A percentile compares a stretch with the other conserved stretches of the same genome.
Conservation (phyloP, 2,888 invertebrate genomes). For the Campoletis raptor region DNA sequence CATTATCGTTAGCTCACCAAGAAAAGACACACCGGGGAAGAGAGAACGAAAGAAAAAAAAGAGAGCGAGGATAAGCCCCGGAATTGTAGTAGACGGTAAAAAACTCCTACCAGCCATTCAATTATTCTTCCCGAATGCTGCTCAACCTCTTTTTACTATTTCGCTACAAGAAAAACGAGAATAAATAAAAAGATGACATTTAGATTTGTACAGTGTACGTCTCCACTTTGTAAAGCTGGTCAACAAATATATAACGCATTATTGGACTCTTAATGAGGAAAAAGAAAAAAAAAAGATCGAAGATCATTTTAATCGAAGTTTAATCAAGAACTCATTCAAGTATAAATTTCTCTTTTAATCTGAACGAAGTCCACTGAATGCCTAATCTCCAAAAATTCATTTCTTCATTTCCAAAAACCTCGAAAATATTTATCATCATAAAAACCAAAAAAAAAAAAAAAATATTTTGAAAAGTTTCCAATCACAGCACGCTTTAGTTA, state of each 20-base stretch:
- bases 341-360: neutral
- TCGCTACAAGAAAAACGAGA: constrained; percentile 10
- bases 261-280: neutral
- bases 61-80: constrained; percentile 44
- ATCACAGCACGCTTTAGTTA: neutral
- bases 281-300: neutral
- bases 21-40: constrained; percentile 11
- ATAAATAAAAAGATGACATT: constrained; percentile 27
- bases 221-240: neutral
- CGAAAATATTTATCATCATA: no score
- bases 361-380: neutral
- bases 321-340: constrained; percentile 23
- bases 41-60: no score
- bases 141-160: constrained; percentile 20
- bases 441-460: no score
- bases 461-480: neutral
- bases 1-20: constrained; percentile 60
- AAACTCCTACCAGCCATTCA: constrained; percentile 19
- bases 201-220: constrained; percentile 22
- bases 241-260: constrained; percentile 15
- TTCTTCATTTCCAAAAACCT: no score
- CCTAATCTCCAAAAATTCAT: no score
- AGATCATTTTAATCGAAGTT: constrained; percentile 17
- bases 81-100: constrained; percentile 43
- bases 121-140: constrained; percentile 53